Percentiles rank a stretch among this genome's conserved stretches.
Conservation (phyloP, 1,140 invertebrate genomes). For the Laupala kohalensis region DNA sequence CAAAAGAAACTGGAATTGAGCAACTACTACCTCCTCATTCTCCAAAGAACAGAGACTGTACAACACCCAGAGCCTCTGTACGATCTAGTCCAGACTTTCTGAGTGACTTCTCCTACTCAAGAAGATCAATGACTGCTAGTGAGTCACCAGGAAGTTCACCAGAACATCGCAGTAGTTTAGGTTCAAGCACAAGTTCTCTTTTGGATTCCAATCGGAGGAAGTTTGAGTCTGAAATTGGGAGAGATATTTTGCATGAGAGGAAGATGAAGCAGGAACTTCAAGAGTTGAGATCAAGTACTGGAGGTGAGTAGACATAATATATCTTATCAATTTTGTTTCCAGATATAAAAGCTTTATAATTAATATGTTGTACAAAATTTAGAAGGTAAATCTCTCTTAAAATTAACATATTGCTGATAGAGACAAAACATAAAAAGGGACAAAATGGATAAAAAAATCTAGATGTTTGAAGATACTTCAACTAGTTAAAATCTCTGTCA, state of each 20-base stretch:
- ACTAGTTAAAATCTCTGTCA: too few relatives aligned
- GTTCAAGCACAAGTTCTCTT: not conserved
- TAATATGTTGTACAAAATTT: not conserved
- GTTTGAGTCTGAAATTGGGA: slow-evolving; percentile 39
- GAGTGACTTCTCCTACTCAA: not conserved
- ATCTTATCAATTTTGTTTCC: not conserved
- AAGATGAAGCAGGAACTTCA: slow-evolving; percentile 37
- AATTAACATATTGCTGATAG: too few relatives aligned
- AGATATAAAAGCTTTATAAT: not conserved
- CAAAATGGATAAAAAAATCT: too few relatives aligned
- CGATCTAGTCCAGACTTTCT: not conserved
- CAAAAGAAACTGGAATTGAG: not conserved
- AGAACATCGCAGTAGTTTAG: not conserved
- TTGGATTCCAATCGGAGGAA: slow-evolving; percentile 22
- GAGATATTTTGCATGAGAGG: slow-evolving; percentile 35
- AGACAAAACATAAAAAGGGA: too few relatives aligned
- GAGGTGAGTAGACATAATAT: slow-evolving; percentile 10
- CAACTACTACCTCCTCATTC: not conserved
- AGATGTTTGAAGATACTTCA: too few relatives aligned
- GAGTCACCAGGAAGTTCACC: not conserved
- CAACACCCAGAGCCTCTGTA: not conserved
- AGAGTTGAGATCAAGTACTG: slow-evolving; percentile 13
- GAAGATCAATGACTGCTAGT: not conserved
- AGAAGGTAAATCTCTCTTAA: too few relatives aligned
- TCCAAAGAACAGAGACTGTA: not conserved